A percentile compares a stretch with the other conserved stretches of the same genome.
Conservation (phyloP, 2,113 vertebrate species). For the Callaeas wilsoni region DNA sequence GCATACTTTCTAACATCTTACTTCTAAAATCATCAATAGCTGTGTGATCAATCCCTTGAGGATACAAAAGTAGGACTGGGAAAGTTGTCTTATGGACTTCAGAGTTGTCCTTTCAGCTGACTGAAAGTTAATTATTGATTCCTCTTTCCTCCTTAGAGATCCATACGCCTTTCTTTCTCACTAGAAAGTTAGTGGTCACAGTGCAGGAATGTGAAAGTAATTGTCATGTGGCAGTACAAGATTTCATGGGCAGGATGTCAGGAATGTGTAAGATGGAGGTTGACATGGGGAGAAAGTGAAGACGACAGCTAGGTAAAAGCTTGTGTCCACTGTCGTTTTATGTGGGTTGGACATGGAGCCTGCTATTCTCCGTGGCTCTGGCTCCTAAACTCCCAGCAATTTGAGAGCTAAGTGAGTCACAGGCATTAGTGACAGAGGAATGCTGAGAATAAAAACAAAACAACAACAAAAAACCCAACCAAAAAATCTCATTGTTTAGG, state of each 20-base stretch:
- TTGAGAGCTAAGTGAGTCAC: conserved; percentile 36
- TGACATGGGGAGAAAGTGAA: neutral
- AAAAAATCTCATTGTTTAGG: conserved; percentile 48
- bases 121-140: conserved; percentile 52
- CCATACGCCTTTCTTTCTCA: neutral
- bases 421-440: conserved; percentile 5
- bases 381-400: neutral
- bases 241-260: neutral
- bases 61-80: neutral
- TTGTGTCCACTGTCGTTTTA: neutral
- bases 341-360: neutral
- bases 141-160: neutral
- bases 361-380: neutral
- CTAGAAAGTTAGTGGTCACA: conserved; percentile 8
- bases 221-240: neutral
- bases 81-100: conserved; percentile 13
- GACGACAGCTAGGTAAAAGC: neutral
- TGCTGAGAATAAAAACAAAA: conserved; percentile 47
- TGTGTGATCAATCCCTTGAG: neutral
- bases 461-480: neutral
- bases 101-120: neutral
- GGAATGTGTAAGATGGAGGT: neutral
- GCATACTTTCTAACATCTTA: neutral
- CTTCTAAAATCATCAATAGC: neutral
- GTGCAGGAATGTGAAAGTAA: neutral